Base-by-base conservation (phyloP, 2,113 vertebrate genomes). In the Symphodus melops region DNA sequence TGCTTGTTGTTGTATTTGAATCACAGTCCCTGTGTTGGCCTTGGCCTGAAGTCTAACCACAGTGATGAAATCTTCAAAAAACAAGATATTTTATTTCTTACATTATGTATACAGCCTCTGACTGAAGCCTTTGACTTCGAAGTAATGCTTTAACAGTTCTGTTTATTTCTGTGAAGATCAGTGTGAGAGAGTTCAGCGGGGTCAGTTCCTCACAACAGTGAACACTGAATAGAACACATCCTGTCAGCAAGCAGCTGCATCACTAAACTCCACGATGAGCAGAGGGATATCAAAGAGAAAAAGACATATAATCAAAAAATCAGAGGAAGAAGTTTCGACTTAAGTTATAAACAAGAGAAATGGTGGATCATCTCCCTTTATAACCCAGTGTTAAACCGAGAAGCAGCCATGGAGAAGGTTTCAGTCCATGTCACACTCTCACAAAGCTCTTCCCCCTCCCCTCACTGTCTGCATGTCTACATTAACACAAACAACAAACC, bases 401-500 rank as follows among this genome's bases (percentile, higher is more conserved):
- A 36, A 84, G 57, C n/a, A 69, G 51, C 72, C 53, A 54, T 64
- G n/a, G n/a, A n/a, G n/a, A n/a, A n/a, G n/a, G n/a, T n/a, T n/a
- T n/a, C n/a, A n/a, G n/a, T n/a, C n/a, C 25, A 25, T 25, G 55
- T 58, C 21, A 0, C 23, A 8, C 60, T 48, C 16, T 51, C 49
- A 64, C 53, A 61, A 73, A 64, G 61, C 23, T 56, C 67, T 83
- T 75, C 42, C 46, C 55, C 44, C 60, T 39, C 53, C 28, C 25
- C 12, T 25, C 42, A 21, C 33, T 21, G 57, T 55, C 37, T 76
- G 61, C 41, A 28, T 68, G 39, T 60, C 56, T n/a, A 58, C 37
- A 78, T 84, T 75, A 79, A 39, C 76, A 75, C 79, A 79, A 25
- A 2, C 25, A 25, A 61, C 78, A 25, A 25, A 74, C 37, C 74